Evolutionary conservation across 2,113 vertebrate species (phyloP).

Genomic region (Pelvicachromis taeniatus): DNA sequence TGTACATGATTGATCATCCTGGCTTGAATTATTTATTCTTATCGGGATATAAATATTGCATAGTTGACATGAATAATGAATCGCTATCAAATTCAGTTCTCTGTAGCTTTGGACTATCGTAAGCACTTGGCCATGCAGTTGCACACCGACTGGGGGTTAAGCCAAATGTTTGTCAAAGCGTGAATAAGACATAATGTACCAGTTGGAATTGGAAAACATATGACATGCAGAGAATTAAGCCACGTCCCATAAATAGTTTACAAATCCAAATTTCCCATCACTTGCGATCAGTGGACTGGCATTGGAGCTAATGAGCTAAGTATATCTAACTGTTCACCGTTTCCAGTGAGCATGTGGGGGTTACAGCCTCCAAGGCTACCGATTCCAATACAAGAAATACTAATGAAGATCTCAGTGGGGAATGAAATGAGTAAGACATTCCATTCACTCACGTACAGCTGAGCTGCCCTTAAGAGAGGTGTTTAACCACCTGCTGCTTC

Average conservation of each 20-base stretch:
- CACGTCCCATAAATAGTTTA: not conserved
- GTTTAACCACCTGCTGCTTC: slow-evolving; percentile 7
- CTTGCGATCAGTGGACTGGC: not conserved
- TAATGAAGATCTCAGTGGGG: slow-evolving; percentile 1
- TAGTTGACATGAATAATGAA: slow-evolving; percentile 52
- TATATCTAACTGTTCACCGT: not conserved
- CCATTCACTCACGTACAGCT: not conserved
- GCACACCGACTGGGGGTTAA: slow-evolving; percentile 57
- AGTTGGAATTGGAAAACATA: not conserved
- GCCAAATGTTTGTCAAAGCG: slow-evolving; percentile 54
- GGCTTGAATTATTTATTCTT: slow-evolving; percentile 56
- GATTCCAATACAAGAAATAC: not conserved
- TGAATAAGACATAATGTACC: slow-evolving; percentile 19
- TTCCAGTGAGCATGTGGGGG: not conserved
- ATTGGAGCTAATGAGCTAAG: not conserved
- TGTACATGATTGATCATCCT: slow-evolving; percentile 67
- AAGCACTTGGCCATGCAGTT: slow-evolving; percentile 60
- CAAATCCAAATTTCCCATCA: not conserved
- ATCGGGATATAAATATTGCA: slow-evolving; percentile 60
- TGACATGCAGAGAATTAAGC: not conserved
- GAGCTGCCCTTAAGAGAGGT: not conserved
- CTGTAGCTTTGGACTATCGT: slow-evolving; percentile 45
- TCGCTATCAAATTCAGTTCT: slow-evolving; percentile 49
- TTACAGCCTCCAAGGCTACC: not conserved
- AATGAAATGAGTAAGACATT: not conserved